These are phyloP conservation scores for Ceyx margarethae DNA, from an alignment of 2,113 vertebrate genomes.

Conservation along the genomic window DNA sequence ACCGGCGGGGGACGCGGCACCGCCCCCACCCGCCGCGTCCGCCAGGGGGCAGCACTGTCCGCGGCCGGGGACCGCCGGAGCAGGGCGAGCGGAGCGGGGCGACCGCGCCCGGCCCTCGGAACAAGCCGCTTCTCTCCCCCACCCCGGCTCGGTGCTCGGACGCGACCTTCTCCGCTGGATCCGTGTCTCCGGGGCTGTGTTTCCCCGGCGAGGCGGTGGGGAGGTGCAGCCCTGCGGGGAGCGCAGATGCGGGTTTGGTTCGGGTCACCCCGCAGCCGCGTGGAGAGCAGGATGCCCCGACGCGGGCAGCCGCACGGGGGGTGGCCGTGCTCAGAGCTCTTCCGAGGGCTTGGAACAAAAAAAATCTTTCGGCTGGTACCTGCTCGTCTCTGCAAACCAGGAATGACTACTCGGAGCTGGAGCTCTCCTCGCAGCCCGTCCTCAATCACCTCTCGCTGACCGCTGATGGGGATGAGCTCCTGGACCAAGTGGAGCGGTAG, in stretches of 20 bases:
- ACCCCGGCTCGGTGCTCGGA: background rate
- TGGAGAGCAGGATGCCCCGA: background rate
- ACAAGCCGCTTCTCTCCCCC: background rate
- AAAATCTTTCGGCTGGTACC: background rate
- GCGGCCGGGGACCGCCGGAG: background rate
- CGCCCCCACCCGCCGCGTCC: background rate
- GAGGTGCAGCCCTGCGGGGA: background rate
- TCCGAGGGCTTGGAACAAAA: background rate
- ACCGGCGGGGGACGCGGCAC: background rate
- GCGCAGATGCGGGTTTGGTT: background rate
- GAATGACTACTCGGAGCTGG: background rate
- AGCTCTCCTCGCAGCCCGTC: background rate
- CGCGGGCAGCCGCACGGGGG: background rate
- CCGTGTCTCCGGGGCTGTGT: background rate
- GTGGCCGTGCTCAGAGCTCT: background rate
- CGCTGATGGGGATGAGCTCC: background rate
- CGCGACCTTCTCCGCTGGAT: background rate
- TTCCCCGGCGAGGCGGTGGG: background rate
- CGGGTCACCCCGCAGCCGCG: background rate
- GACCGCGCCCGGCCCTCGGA: too few species aligned
- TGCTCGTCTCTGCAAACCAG: background rate
- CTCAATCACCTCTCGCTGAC: rapidly evolving
- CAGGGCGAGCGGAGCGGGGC: background rate
- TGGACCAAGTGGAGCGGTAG: background rate
- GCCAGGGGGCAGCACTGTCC: background rate